Conservation (phyloP, 2,888 invertebrate genomes). For the Hanleya hanleyi region DNA sequence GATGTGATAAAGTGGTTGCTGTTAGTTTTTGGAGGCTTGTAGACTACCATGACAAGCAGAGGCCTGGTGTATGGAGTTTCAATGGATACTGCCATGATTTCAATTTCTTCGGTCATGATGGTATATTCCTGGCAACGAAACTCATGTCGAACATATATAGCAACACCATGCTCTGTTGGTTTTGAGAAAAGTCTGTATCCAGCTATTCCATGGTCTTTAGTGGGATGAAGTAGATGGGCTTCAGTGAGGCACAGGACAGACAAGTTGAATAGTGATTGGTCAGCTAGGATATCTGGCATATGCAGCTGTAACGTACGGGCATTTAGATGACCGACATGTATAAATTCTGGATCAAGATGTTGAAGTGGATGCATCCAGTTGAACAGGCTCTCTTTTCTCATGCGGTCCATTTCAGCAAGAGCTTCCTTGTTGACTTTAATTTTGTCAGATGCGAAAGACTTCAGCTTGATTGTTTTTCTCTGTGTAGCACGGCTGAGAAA, state of each 20-base stretch:
- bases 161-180: neutral
- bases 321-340: slow-evolving; percentile 24
- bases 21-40: too few relatives aligned
- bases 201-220: neutral
- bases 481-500: slow-evolving; percentile 25
- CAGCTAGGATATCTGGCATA: too few relatives aligned
- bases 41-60: too few relatives aligned
- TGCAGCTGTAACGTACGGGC: slow-evolving; percentile 21
- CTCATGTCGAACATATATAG: neutral
- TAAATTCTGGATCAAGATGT: neutral
- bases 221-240: too few relatives aligned
- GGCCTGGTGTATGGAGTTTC: too few relatives aligned
- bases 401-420: slow-evolving; percentile 22
- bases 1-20: too few relatives aligned
- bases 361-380: slow-evolving; percentile 20
- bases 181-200: neutral
- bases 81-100: too few relatives aligned
- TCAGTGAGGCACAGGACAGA: too few relatives aligned
- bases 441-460: slow-evolving; percentile 17
- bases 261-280: too few relatives aligned
- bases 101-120: too few relatives aligned
- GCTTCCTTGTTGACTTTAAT: slow-evolving; percentile 24
- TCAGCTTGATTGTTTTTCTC: slow-evolving; percentile 16
- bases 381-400: slow-evolving; percentile 17
- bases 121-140: too few relatives aligned